phyloP scores from a whole-genome alignment of 2,797 vertebrate genomes.

The Bovichtus variegatus region DNA sequence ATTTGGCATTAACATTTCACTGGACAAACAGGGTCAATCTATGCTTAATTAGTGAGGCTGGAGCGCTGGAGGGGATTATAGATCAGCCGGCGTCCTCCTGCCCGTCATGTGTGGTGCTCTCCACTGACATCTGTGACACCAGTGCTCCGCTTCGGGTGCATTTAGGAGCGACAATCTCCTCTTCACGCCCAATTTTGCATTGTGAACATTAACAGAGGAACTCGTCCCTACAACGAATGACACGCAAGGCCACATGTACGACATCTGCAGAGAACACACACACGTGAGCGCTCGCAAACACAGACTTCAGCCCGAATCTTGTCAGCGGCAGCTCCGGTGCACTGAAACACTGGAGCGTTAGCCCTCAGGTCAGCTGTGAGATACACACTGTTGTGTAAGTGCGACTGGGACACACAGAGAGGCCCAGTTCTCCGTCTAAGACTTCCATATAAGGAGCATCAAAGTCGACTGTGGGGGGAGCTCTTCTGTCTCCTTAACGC shows the following conservation, averaged over 20 bases:
- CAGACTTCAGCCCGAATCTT: conserved; percentile 46
- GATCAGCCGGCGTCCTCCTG: conserved; percentile 36
- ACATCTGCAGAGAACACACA: conserved; percentile 1
- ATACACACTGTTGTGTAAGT: conserved; percentile 67
- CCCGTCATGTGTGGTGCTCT: not conserved
- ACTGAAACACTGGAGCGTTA: conserved; percentile 51
- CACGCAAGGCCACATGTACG: not conserved
- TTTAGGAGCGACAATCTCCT: not conserved
- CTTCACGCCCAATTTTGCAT: not conserved
- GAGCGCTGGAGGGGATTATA: conserved; percentile 33
- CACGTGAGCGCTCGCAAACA: conserved; percentile 15
- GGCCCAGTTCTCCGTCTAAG: conserved; percentile 61
- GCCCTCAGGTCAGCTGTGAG: conserved; percentile 61
- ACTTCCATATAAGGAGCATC: conserved; percentile 61
- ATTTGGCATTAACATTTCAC: too few species aligned
- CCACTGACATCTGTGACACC: conserved; percentile 1
- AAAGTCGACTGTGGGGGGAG: conserved; percentile 36
- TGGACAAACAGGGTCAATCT: conserved; percentile 48
- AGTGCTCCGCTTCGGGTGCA: not conserved
- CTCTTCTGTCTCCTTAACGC: conserved; percentile 40
- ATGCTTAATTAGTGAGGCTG: conserved; percentile 47
- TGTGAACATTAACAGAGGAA: not conserved
- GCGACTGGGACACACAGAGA: conserved; percentile 55
- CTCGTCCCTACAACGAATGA: not conserved
- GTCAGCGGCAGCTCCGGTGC: conserved; percentile 47